Evolutionary conservation across 2,888 invertebrate genomes (phyloP).

Genomic region (Gisinianus flammeolus): DNA sequence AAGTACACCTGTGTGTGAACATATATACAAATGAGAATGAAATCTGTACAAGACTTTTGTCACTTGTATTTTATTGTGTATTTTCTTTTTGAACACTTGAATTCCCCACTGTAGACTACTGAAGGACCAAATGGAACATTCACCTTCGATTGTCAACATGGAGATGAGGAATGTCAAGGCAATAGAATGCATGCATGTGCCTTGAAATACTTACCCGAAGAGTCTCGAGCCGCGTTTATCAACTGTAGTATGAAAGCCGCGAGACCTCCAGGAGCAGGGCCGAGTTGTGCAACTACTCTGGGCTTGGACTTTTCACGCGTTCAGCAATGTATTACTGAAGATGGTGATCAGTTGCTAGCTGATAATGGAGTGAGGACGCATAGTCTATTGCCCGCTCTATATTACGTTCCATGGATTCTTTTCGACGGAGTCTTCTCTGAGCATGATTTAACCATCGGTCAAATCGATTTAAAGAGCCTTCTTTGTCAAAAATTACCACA

Average conservation of each 20-base stretch:
- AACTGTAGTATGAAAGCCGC: constrained; percentile 58
- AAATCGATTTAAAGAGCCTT: constrained; percentile 45
- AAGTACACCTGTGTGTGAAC: too few relatives aligned
- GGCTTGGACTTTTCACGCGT: constrained; percentile 55
- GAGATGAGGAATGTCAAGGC: constrained; percentile 59
- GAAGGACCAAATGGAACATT: constrained; percentile 42
- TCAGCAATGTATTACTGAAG: constrained; percentile 53
- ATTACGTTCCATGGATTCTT: constrained; percentile 60
- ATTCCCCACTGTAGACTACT: not conserved
- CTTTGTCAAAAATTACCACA: constrained; percentile 49
- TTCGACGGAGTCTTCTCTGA: constrained; percentile 54
- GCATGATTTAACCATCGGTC: constrained; percentile 47
- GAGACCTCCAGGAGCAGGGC: constrained; percentile 55
- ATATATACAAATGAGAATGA: too few relatives aligned
- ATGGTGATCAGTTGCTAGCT: constrained; percentile 56
- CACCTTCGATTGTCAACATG: constrained; percentile 60
- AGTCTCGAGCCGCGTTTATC: constrained; percentile 56
- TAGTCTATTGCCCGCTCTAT: constrained; percentile 55
- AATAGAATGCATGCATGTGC: constrained; percentile 60
- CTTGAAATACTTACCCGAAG: constrained; percentile 51
- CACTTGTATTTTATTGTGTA: too few relatives aligned
- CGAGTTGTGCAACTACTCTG: constrained; percentile 55
- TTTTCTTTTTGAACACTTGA: not conserved
- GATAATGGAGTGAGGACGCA: constrained; percentile 56
- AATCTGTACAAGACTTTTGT: too few relatives aligned